Conservation (phyloP, 1,140 invertebrate species). For the Zeugodacus cucurbitae region DNA sequence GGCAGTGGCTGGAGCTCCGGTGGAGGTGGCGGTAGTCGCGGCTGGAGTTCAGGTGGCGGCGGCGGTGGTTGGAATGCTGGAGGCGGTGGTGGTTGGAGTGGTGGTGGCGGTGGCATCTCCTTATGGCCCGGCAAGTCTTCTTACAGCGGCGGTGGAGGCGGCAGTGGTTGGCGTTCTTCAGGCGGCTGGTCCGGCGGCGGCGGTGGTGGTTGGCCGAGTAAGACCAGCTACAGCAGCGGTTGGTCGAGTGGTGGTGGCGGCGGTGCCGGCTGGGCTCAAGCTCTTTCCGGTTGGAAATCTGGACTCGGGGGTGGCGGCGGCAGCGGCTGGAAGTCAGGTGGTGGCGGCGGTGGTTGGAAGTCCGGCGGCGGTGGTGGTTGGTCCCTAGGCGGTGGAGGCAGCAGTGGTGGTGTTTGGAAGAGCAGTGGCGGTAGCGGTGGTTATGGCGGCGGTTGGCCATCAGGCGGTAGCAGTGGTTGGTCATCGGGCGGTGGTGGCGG, state of each 20-base stretch:
- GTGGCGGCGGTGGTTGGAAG: constrained; percentile 40
- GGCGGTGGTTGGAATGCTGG: constrained; percentile 45
- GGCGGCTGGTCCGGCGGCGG: constrained; percentile 44
- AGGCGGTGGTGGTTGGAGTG: constrained; percentile 44
- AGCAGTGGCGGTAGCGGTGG: constrained; percentile 45
- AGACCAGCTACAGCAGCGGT: constrained; percentile 26
- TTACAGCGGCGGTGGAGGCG: neutral
- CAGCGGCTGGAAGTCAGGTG: constrained; percentile 40
- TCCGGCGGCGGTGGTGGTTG: constrained; percentile 32
- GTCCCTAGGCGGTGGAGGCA: constrained; percentile 46
- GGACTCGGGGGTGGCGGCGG: constrained; percentile 29
- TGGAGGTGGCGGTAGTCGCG: constrained; percentile 47
- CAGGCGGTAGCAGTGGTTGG: constrained; percentile 8
- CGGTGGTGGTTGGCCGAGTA: constrained; percentile 29
- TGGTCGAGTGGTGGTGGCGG: constrained; percentile 35
- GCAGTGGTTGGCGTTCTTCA: constrained; percentile 41
- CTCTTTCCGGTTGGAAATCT: neutral
- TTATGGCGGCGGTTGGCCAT: constrained; percentile 45
- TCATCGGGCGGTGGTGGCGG: constrained; percentile 40
- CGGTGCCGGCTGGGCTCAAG: constrained; percentile 29
- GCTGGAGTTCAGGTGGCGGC: constrained; percentile 49
- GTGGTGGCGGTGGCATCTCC: constrained; percentile 45
- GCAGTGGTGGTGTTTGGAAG: constrained; percentile 47
- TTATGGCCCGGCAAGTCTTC: constrained; percentile 45
- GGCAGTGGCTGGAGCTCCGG: constrained; percentile 40